Evolutionary conservation across 2,113 vertebrate genomes (phyloP).

Genomic region (Leptocoma aspasia): DNA sequence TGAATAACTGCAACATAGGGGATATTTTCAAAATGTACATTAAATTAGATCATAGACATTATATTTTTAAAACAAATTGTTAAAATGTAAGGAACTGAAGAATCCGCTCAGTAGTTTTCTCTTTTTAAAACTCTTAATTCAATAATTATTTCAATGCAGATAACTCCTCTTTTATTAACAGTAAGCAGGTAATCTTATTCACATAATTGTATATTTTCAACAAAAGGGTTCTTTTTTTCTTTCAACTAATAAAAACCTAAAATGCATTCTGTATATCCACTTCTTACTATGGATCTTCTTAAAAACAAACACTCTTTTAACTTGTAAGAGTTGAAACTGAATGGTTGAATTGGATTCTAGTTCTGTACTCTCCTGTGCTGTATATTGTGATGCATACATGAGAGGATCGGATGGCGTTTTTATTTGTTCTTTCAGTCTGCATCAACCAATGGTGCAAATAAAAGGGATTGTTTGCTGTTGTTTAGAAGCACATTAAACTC

Average conservation of each 20-base stretch:
- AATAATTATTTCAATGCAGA: not conserved
- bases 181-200: not conserved
- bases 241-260: not conserved
- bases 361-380: not conserved
- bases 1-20: constrained; percentile 33
- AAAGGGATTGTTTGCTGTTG: constrained; percentile 52
- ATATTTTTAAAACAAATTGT: constrained; percentile 37
- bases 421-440: constrained; percentile 31
- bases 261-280: constrained; percentile 22
- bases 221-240: not conserved
- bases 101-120: not conserved
- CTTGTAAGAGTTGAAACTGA: not conserved
- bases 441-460: constrained; percentile 30
- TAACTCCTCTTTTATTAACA: not conserved
- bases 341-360: not conserved
- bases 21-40: constrained; percentile 41
- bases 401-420: not conserved
- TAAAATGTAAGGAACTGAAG: not conserved
- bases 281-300: not conserved
- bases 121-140: not conserved
- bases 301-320: not conserved
- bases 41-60: constrained; percentile 26
- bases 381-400: not conserved
- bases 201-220: not conserved
- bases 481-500: constrained; percentile 37